Evolutionary conservation across 1,140 invertebrate genomes (phyloP), one percentile per base, ranked within the genome.

Genomic region (Dinothrombium tinctorium): DNA sequence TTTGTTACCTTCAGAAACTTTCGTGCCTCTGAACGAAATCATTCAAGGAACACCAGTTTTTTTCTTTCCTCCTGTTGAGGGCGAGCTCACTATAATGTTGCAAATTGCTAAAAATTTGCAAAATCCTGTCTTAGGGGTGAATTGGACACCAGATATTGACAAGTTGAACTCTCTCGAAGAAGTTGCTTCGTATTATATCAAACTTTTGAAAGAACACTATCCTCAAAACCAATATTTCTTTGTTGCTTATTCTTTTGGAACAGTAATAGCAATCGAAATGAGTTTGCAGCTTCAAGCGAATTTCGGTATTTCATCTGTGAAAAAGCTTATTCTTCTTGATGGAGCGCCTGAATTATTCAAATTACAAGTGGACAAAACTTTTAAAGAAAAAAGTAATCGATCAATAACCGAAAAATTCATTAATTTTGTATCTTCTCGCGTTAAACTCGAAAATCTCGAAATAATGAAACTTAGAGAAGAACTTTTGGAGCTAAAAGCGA

Each of bases 211-310:
- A 4, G 12, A 32, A 11, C 14, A 33, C 26, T 11, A 31, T 8
- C 12, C 28, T n/a, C 14, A 38, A 38, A 23, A 22, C 2, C 12
- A 4, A 23, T 90, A 84, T 61, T 69, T 69, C 17, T 56, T 98
- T 28, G 67, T 76, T 25, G 90, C 87, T 3, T 96, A 96, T 58
- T 95, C 89, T 0, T 95, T 82, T 58, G 90, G 90, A 33, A 74
- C 78, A 6, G 71, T 74, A 42, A 71, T 95, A 7, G 84, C 79
- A 4, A 82, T 89, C 54, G 90, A 95, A 63, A 92, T 96, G 72
- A 76, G 74, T 42, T 54, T 54, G 20, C 68, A 69, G 8, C n/a
- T n/a, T n/a, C n/a, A n/a, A n/a, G n/a, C n/a, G n/a, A n/a, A n/a
- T n/a, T n/a, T n/a, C n/a, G n/a, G n/a, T n/a, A n/a, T n/a, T n/a